Evolutionary conservation across 1,140 invertebrate genomes (phyloP).

Genomic region (Bombus ignitus): DNA sequence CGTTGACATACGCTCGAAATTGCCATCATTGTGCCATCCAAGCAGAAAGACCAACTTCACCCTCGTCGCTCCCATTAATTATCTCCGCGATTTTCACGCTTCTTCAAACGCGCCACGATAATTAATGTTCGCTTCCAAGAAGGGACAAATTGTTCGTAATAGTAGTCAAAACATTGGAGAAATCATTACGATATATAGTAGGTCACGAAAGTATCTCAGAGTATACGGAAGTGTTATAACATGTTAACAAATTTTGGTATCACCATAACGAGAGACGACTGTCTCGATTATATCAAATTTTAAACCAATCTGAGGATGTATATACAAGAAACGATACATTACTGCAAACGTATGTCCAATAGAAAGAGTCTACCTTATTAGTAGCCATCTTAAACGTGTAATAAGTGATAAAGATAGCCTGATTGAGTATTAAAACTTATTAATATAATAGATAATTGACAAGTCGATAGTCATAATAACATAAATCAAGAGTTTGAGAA

Average conservation of each 20-base stretch:
- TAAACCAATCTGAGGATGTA: neutral
- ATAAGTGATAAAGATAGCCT: no score
- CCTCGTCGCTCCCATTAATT: conserved; percentile 22
- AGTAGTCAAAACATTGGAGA: conserved; percentile 18
- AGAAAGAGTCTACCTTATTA: neutral
- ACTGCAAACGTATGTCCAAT: neutral
- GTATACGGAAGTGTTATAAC: neutral
- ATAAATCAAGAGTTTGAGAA: no score
- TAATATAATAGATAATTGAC: no score
- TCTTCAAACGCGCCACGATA: conserved; percentile 30
- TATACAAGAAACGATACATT: neutral
- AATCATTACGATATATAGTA: neutral
- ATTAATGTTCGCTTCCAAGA: conserved; percentile 28
- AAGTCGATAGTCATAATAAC: no score
- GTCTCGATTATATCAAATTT: neutral
- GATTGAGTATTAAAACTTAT: no score
- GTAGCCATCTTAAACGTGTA: no score
- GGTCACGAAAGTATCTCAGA: neutral
- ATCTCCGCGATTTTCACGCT: conserved; percentile 25
- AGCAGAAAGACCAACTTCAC: neutral
- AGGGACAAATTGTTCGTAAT: conserved; percentile 15
- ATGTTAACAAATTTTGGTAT: no score
- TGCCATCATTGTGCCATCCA: neutral
- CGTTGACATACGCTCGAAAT: neutral
- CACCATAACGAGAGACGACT: no score